Conservation (phyloP, 2,797 vertebrate species). For the Coilia nasus region DNA sequence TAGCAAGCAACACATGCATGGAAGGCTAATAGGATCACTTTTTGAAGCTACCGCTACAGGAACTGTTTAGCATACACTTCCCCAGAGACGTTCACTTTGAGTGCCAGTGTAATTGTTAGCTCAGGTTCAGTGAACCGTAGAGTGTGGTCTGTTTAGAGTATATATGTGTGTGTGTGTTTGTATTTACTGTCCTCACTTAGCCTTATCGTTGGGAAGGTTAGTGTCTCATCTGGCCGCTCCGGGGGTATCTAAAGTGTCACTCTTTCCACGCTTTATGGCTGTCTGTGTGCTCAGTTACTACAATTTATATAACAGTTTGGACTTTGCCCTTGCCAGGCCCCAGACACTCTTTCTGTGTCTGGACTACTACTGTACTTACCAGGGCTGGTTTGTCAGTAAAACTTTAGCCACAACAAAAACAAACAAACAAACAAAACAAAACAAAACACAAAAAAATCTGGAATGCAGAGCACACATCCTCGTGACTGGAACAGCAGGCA, state of each 20-base stretch:
- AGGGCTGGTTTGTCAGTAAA: neutral
- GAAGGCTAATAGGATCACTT: neutral
- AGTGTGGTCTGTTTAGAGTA: neutral
- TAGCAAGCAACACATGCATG: neutral
- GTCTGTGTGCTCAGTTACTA: conserved; percentile 12
- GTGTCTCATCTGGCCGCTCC: conserved; percentile 37
- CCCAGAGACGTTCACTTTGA: neutral
- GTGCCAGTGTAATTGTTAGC: neutral
- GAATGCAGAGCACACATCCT: neutral
- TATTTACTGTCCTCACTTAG: neutral
- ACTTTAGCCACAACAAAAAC: conserved; percentile 7
- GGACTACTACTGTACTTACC: neutral
- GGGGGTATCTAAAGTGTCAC: conserved; percentile 48
- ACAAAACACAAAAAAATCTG: neutral
- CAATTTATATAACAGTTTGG: conserved; percentile 10
- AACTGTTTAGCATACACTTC: neutral
- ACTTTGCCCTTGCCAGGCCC: conserved; percentile 5
- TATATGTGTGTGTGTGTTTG: neutral
- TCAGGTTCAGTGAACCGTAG: neutral
- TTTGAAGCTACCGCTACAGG: neutral
- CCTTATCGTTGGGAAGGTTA: neutral
- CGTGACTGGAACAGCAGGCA: conserved; percentile 8
- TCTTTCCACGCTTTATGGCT: conserved; percentile 13
- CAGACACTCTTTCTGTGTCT: neutral
- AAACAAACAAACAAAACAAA: neutral